Percentiles rank a stretch among this genome's conserved stretches.
These are phyloP conservation scores for Bubo scandiacus DNA, from an alignment of 2,113 vertebrate species.

Conservation along the genomic window DNA sequence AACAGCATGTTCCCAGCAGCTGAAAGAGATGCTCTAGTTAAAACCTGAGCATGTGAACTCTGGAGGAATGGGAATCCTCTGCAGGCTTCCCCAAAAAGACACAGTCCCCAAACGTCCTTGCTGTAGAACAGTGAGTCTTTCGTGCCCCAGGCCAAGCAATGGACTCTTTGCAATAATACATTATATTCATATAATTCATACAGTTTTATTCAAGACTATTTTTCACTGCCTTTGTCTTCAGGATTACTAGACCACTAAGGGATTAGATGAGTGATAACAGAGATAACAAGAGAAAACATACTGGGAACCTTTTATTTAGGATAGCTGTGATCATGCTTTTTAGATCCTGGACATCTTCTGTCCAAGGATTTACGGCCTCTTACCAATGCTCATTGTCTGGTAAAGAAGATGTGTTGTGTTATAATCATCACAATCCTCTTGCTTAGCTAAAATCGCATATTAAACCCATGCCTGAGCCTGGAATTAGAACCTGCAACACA, in stretches of 20 bases:
- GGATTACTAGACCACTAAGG: not conserved
- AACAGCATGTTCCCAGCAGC: not conserved
- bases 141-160: not conserved
- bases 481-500: not conserved
- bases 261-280: not conserved
- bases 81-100: constrained; percentile 1
- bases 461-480: not conserved
- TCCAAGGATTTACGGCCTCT: not conserved
- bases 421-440: not conserved
- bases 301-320: not conserved
- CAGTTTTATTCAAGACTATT: not conserved
- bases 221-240: not conserved
- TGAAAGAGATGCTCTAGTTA: not conserved
- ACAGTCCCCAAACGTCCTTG: not conserved
- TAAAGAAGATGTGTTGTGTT: not conserved
- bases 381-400: not conserved
- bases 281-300: not conserved
- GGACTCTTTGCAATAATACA: not conserved
- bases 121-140: not conserved
- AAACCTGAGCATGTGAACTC: not conserved
- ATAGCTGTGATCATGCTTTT: not conserved
- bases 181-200: not conserved
- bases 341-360: not conserved
- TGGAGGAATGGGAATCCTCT: constrained; percentile 17
- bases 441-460: not conserved